Conservation (phyloP, 2,888 invertebrate genomes). For the Xestia c-nigrum region DNA sequence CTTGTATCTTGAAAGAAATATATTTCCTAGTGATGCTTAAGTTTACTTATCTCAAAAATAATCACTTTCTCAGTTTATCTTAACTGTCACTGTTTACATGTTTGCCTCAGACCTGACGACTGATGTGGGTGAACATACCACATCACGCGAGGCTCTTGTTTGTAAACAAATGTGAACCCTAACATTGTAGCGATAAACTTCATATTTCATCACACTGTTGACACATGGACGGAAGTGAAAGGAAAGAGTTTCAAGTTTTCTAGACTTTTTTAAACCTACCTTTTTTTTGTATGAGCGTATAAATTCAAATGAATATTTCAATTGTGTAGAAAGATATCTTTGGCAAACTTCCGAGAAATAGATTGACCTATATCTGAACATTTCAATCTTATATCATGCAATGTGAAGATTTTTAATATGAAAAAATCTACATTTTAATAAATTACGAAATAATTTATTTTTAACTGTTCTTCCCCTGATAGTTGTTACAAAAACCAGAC, state of each 20-base stretch:
- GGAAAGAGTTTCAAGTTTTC: constrained; percentile 20
- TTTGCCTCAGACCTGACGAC: constrained; percentile 21
- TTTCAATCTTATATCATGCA: constrained; percentile 16
- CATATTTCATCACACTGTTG: constrained; percentile 34
- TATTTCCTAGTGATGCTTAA: neutral
- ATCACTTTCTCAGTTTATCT: constrained; percentile 13
- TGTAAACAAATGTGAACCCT: constrained; percentile 56
- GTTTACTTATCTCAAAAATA: constrained; percentile 22
- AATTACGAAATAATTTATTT: too few species aligned
- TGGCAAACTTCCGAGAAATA: constrained; percentile 29
- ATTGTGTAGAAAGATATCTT: neutral
- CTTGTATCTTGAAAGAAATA: neutral
- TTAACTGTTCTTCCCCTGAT: constrained; percentile 12
- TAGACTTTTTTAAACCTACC: constrained; percentile 28
- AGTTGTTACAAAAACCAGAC: neutral
- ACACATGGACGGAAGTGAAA: constrained; percentile 44
- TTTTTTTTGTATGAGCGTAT: constrained; percentile 16
- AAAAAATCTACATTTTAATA: too few species aligned
- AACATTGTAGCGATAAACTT: constrained; percentile 27
- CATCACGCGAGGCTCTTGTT: constrained; percentile 12
- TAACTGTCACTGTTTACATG: constrained; percentile 31
- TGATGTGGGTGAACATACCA: constrained; percentile 20
- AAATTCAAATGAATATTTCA: constrained; percentile 17
- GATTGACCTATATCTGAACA: constrained; percentile 17
- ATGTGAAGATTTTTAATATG: constrained; percentile 2